Percentiles rank a stretch among this genome's conserved stretches.
These are phyloP conservation scores for Crotalus horridus DNA, from an alignment of 2,113 vertebrate genomes.

Conservation along the genomic window DNA sequence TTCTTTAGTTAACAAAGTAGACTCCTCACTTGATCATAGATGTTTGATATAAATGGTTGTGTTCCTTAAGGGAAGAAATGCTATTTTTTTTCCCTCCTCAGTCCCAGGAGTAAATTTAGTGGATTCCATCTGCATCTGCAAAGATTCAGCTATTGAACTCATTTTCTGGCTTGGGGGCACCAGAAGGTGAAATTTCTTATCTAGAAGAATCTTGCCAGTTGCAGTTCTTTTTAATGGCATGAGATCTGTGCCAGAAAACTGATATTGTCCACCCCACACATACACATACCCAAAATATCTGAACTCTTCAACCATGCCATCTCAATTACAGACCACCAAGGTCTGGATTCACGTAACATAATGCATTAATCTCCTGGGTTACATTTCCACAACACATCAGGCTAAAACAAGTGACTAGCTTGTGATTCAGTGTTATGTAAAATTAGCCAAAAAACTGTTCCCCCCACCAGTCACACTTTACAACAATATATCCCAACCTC, in stretches of 20 bases:
- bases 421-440: not conserved
- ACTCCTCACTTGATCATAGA: not conserved
- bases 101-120: not conserved
- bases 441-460: not conserved
- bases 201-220: not conserved
- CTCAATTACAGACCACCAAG: not conserved
- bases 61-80: not conserved
- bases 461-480: not conserved
- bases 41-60: not conserved
- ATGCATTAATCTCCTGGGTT: not conserved
- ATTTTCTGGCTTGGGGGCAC: not conserved
- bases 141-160: not conserved
- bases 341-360: not conserved
- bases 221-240: not conserved
- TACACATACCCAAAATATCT: not conserved
- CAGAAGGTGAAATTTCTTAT: not conserved
- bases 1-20: not conserved
- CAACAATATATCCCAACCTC: not conserved
- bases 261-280: not conserved
- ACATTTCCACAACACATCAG: not conserved
- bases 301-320: not conserved
- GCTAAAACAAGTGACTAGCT: not conserved
- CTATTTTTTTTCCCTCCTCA: not conserved
- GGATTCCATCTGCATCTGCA: not conserved
- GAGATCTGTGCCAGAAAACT: not conserved